These are phyloP conservation scores for Cisticola juncidis DNA, from an alignment of 2,113 vertebrate genomes.

Conservation along the genomic window DNA sequence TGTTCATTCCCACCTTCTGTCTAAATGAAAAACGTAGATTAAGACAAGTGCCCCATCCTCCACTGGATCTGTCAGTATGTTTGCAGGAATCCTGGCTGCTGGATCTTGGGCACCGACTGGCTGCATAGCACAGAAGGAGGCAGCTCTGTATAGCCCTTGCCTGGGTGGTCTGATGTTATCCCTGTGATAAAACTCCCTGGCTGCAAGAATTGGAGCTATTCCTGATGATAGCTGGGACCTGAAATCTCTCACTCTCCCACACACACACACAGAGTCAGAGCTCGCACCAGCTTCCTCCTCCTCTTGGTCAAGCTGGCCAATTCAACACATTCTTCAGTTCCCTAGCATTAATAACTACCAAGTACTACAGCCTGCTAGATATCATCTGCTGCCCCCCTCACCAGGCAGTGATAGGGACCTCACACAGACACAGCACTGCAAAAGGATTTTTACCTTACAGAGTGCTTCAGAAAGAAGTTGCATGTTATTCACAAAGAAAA, in stretches of 20 bases:
- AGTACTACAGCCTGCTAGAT: constrained; percentile 70
- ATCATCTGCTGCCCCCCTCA: constrained; percentile 67
- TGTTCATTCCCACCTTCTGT: constrained; percentile 2
- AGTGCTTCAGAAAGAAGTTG: background rate
- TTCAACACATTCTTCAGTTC: constrained; percentile 83
- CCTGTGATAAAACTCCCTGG: constrained; percentile 67
- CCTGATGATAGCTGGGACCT: constrained; percentile 66
- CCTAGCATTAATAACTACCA: constrained; percentile 79
- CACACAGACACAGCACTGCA: constrained; percentile 60
- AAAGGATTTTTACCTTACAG: background rate
- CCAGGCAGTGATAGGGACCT: constrained; percentile 79
- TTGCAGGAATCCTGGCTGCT: constrained; percentile 60
- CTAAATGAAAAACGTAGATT: constrained; percentile 34
- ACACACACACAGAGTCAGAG: background rate
- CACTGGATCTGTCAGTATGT: constrained; percentile 23
- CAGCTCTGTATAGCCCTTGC: constrained; percentile 27
- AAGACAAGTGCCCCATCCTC: background rate
- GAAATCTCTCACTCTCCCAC: constrained; percentile 57
- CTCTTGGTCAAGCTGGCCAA: constrained; percentile 67
- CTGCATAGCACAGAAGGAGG: constrained; percentile 28
- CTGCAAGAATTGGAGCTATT: constrained; percentile 68
- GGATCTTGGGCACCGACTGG: constrained; percentile 33
- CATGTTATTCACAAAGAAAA: background rate
- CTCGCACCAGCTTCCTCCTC: constrained; percentile 37
- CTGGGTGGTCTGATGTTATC: constrained; percentile 78